phyloP scores from a whole-genome alignment of 1,140 invertebrate genomes.

The Drosophila micromelanica region DNA sequence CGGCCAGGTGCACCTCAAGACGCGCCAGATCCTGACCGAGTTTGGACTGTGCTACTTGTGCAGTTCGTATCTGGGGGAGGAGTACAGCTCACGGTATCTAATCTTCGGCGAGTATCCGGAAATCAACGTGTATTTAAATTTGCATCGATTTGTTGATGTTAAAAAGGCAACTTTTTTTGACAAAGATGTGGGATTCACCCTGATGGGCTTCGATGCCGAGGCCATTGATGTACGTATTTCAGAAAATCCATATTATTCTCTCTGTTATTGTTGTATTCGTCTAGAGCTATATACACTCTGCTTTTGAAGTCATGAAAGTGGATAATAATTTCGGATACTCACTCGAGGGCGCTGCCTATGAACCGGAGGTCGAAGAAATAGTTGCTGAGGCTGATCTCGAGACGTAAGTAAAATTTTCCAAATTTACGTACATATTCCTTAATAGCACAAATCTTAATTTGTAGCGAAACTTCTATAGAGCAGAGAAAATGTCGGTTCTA shows the following conservation, averaged over 20 bases:
- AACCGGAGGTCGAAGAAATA: conserved; percentile 59
- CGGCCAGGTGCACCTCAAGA: conserved; percentile 50
- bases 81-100: conserved; percentile 62
- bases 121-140: conserved; percentile 26
- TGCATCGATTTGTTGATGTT: conserved; percentile 10
- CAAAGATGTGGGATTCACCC: conserved; percentile 53
- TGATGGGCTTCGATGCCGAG: conserved; percentile 44
- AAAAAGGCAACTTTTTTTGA: conserved; percentile 59
- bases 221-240: conserved; percentile 54
- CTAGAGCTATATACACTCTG: conserved; percentile 85
- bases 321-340: conserved; percentile 84
- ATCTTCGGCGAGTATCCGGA: conserved; percentile 67
- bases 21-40: conserved; percentile 75
- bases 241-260: not conserved
- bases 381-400: conserved; percentile 63
- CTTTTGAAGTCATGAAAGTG: conserved; percentile 86
- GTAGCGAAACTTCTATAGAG: conserved; percentile 54
- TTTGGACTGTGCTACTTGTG: conserved; percentile 76
- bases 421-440: not conserved
- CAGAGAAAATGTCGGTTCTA: conserved; percentile 85
- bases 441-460: not conserved
- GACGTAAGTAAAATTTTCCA: conserved; percentile 22
- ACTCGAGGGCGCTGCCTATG: conserved; percentile 58
- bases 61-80: conserved; percentile 56
- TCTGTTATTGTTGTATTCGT: not conserved